Conservation (phyloP, 2,888 invertebrate genomes). For the Chironomus riparius region DNA sequence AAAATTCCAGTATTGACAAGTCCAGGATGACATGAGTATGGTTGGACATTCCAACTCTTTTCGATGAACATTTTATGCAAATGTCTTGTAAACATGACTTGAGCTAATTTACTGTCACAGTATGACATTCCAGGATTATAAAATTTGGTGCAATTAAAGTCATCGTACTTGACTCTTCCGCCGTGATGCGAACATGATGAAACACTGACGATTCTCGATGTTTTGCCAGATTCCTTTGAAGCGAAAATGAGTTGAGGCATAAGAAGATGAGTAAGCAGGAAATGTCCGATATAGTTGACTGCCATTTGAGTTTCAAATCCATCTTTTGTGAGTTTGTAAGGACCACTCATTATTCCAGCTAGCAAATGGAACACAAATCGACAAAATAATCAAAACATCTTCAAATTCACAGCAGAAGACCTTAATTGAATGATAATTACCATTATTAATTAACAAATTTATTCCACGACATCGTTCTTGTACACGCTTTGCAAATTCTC, state of each 20-base stretch:
- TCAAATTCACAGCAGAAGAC: slow-evolving; percentile 15
- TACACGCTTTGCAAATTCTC: slow-evolving; percentile 60
- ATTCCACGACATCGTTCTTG: slow-evolving; percentile 54
- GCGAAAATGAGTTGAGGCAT: slow-evolving; percentile 62
- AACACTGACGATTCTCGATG: slow-evolving; percentile 74
- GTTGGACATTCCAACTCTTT: slow-evolving; percentile 51
- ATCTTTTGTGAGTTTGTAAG: slow-evolving; percentile 66
- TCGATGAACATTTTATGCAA: slow-evolving; percentile 50
- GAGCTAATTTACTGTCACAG: slow-evolving; percentile 77
- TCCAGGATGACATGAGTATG: slow-evolving; percentile 76
- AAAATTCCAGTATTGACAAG: slow-evolving; percentile 78
- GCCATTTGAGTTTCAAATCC: slow-evolving; percentile 81
- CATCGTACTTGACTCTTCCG: slow-evolving; percentile 65
- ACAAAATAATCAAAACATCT: not conserved
- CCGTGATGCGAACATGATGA: slow-evolving; percentile 72
- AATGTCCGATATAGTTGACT: slow-evolving; percentile 81
- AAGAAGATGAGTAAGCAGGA: slow-evolving; percentile 69
- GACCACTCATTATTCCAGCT: slow-evolving; percentile 88
- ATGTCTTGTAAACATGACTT: slow-evolving; percentile 52
- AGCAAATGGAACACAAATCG: slow-evolving; percentile 33
- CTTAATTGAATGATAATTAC: slow-evolving; percentile 38
- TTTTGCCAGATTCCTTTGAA: slow-evolving; percentile 38
- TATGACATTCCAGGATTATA: slow-evolving; percentile 66
- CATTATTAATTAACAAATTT: slow-evolving; percentile 72
- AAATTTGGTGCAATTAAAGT: slow-evolving; percentile 56